Evolutionary conservation across 2,797 vertebrate genomes (phyloP).

Genomic region (Acipenser oxyrinchus): DNA sequence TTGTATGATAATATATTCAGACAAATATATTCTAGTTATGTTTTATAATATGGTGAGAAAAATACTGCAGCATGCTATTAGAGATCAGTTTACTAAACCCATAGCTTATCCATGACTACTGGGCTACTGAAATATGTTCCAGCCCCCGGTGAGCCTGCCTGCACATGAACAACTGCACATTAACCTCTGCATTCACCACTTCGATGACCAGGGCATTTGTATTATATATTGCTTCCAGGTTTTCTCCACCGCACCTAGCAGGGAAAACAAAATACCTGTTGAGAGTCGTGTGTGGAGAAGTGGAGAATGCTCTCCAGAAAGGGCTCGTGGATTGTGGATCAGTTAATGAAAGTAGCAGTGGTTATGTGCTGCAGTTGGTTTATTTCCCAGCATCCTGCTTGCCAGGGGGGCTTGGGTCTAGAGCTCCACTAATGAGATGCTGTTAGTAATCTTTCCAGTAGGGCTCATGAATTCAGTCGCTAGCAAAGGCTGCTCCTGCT

Average conservation of each 20-base stretch:
- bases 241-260: constrained; percentile 2
- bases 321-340: constrained; percentile 31
- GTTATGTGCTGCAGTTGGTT: constrained; percentile 32
- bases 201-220: constrained; percentile 11
- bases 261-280: not conserved
- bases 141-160: constrained; percentile 4
- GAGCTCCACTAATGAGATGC: constrained; percentile 59
- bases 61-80: too few species aligned
- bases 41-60: too few species aligned
- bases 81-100: not conserved
- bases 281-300: constrained; percentile 37
- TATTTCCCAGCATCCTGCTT: constrained; percentile 54
- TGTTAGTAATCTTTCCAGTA: constrained; percentile 63
- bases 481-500: constrained; percentile 54
- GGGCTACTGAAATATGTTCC: constrained; percentile 1
- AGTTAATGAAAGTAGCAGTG: constrained; percentile 27
- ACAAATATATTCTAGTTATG: too few species aligned
- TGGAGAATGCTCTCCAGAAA: constrained; percentile 18
- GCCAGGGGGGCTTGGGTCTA: constrained; percentile 44
- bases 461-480: constrained; percentile 54
- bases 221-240: not conserved
- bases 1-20: too few species aligned
- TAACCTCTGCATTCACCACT: constrained; percentile 16
- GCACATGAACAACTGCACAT: not conserved
- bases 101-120: constrained; percentile 5